Conservation (phyloP, 2,888 invertebrate species). For the Mystacides longicornis region DNA sequence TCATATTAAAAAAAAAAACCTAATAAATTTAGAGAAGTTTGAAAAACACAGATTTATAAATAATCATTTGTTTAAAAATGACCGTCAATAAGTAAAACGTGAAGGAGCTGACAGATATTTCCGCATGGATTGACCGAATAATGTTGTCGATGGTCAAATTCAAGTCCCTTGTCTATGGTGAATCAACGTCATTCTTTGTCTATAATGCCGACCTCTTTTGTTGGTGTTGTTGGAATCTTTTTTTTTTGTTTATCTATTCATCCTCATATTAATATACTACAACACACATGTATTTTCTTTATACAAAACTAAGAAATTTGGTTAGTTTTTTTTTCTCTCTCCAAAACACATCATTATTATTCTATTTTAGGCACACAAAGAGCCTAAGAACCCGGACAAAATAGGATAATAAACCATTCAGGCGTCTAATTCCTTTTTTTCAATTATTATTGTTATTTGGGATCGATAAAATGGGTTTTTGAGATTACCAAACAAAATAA, state of each 20-base stretch:
- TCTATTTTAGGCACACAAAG: background rate
- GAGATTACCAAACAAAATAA: no score
- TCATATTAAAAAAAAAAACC: no score
- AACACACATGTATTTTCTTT: no score
- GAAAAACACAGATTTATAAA: no score
- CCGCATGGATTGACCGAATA: background rate
- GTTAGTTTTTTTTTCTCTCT: background rate
- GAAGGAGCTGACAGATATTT: constrained; percentile 6
- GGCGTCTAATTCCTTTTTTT: background rate
- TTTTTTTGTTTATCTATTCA: no score
- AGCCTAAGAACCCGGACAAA: background rate
- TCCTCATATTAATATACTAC: no score
- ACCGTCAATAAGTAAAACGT: background rate
- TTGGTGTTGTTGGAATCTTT: no score
- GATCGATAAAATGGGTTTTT: no score
- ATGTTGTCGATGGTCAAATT: constrained; percentile 2
- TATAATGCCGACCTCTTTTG: background rate
- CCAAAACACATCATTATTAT: background rate
- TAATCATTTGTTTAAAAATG: background rate
- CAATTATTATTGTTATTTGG: no score
- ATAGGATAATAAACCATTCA: background rate
- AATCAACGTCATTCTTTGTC: background rate
- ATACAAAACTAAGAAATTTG: no score
- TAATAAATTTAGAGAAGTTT: no score
- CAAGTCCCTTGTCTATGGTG: background rate